phyloP scores from a whole-genome alignment of 2,888 invertebrate genomes.

The Leptinotarsa rubiginosa region DNA sequence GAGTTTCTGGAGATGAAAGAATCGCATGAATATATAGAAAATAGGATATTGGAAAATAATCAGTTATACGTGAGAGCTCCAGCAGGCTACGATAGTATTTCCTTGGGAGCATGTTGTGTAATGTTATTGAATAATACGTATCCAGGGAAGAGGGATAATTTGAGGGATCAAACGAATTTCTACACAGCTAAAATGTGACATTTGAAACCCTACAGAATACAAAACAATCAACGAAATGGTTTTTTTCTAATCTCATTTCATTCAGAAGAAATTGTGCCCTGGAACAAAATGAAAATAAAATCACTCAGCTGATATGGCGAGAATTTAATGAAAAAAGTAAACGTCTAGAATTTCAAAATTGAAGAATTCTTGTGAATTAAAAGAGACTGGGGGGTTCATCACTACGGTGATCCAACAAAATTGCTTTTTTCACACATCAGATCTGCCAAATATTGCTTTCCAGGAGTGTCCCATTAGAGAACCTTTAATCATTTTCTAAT shows the following conservation, averaged over 20 bases:
- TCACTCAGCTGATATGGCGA: neutral
- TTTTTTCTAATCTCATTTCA: neutral
- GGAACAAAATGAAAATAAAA: neutral
- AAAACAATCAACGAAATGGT: constrained; percentile 6
- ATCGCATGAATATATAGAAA: constrained; percentile 4
- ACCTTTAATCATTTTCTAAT: too few species aligned
- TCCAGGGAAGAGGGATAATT: constrained; percentile 4
- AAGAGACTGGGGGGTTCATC: too few species aligned
- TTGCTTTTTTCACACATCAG: too few species aligned
- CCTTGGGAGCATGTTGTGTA: neutral
- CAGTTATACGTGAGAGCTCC: neutral
- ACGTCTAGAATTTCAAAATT: too few species aligned
- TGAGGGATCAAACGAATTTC: constrained; percentile 16
- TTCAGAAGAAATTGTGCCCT: neutral
- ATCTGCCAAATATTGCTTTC: too few species aligned
- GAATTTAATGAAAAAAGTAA: too few species aligned
- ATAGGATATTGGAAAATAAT: constrained; percentile 3
- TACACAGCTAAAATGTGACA: constrained; percentile 9
- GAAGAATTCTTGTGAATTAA: too few species aligned
- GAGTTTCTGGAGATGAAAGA: constrained; percentile 7
- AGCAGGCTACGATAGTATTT: neutral
- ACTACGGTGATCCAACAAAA: too few species aligned
- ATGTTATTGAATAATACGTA: constrained; percentile 10
- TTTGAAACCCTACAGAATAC: constrained; percentile 10
- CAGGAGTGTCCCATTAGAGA: too few species aligned